Percentiles rank a stretch among this genome's conserved stretches.
Conservation (phyloP, 2,797 vertebrate species). For the Arnoldichthys spilopterus region DNA sequence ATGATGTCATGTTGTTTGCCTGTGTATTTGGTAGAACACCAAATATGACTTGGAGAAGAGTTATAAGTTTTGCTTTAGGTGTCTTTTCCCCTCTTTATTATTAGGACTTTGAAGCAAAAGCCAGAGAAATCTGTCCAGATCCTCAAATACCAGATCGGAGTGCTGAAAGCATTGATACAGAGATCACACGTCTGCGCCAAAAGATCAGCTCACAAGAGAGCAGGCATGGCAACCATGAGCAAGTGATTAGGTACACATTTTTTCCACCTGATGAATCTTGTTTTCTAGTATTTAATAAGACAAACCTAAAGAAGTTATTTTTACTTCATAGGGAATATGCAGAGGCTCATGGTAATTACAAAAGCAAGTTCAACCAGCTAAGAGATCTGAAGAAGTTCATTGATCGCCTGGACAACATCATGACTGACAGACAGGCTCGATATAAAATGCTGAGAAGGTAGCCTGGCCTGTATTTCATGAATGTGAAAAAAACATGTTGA, state of each 20-base stretch:
- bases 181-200: slow-evolving; percentile 70
- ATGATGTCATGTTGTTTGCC: no score
- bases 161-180: slow-evolving; percentile 65
- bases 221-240: slow-evolving; percentile 69
- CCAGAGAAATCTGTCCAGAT: slow-evolving; percentile 67
- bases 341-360: slow-evolving; percentile 69
- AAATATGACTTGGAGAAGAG: not conserved
- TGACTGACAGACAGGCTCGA: slow-evolving; percentile 73
- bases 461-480: slow-evolving; percentile 6
- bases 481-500: not conserved
- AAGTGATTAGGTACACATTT: slow-evolving; percentile 68
- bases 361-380: slow-evolving; percentile 72
- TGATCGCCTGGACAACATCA: slow-evolving; percentile 70
- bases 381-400: slow-evolving; percentile 72
- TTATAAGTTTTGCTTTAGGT: not conserved
- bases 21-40: no score
- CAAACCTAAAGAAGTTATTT: not conserved
- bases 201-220: slow-evolving; percentile 68
- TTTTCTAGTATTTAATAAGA: not conserved
- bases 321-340: slow-evolving; percentile 67
- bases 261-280: not conserved
- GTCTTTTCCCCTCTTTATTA: slow-evolving; percentile 6
- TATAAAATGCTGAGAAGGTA: slow-evolving; percentile 73
- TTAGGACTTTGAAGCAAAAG: slow-evolving; percentile 57
- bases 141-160: slow-evolving; percentile 62